Conservation (phyloP, 2,797 vertebrate species). For the Sylvia borin region DNA sequence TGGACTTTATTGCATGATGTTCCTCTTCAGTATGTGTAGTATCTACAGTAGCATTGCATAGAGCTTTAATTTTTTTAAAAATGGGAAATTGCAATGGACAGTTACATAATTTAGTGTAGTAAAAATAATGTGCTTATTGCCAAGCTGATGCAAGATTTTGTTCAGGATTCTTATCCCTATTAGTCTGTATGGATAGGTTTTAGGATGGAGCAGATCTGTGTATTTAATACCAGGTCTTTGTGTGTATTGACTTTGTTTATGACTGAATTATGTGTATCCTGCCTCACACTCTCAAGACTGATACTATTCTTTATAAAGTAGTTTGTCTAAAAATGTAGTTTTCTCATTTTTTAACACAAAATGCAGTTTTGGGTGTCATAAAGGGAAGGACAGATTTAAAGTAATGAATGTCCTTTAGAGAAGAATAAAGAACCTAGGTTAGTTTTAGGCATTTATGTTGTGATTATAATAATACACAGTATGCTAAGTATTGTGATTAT, state of each 20-base stretch:
- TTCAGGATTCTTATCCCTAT: background rate
- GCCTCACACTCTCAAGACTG: background rate
- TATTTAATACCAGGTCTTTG: background rate
- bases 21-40: background rate
- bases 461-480: background rate
- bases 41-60: background rate
- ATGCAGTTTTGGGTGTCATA: background rate
- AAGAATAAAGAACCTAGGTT: background rate
- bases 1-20: background rate
- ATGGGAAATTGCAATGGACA: background rate
- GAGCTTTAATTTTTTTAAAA: background rate
- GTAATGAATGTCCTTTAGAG: background rate
- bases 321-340: background rate
- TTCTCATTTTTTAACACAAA: background rate
- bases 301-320: background rate
- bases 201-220: background rate
- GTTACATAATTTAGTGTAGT: background rate
- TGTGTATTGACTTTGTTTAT: background rate
- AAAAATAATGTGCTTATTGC: background rate
- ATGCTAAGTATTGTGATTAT: constrained; percentile 12
- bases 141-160: background rate
- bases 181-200: background rate
- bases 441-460: background rate
- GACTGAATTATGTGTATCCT: background rate
- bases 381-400: background rate